A percentile compares a stretch with the other conserved stretches of the same genome.
phyloP scores from a whole-genome alignment of 1,140 invertebrate genomes.

The Aphelinus certus region DNA sequence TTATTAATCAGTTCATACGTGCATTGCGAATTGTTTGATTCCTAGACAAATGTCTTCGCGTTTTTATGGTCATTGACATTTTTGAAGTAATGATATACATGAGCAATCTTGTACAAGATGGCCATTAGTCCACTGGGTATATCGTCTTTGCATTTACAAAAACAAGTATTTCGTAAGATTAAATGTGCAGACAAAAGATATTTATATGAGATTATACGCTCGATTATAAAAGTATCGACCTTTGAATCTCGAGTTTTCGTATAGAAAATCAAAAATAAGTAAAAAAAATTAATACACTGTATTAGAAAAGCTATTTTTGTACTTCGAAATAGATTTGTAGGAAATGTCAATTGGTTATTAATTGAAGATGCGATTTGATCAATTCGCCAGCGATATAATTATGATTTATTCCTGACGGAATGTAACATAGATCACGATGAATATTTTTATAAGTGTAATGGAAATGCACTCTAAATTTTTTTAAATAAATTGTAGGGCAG shows the following conservation, averaged over 20 bases:
- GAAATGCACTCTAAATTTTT: conserved; percentile 33
- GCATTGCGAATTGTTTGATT: too few relatives aligned
- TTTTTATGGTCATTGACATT: too few relatives aligned
- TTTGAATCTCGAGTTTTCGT: conserved; percentile 35
- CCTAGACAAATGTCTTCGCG: too few relatives aligned
- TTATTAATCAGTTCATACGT: too few relatives aligned
- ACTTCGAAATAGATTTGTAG: conserved; percentile 31
- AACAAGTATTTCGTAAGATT: conserved; percentile 15
- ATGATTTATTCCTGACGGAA: neutral
- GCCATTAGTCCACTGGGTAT: conserved; percentile 11
- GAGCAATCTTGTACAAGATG: conserved; percentile 19
- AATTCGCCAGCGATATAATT: conserved; percentile 18
- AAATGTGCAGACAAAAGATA: conserved; percentile 12
- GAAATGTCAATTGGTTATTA: conserved; percentile 30
- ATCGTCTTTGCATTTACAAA: conserved; percentile 24
- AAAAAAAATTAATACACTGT: conserved; percentile 22
- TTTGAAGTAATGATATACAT: neutral
- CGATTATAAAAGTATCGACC: conserved; percentile 28
- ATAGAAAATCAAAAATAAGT: conserved; percentile 10
- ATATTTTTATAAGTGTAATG: conserved; percentile 40
- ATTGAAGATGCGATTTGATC: conserved; percentile 13
- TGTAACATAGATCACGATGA: conserved; percentile 28
- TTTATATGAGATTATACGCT: conserved; percentile 25
- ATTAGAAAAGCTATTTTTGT: conserved; percentile 34
- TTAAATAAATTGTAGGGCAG: conserved; percentile 5